A percentile compares a stretch with the other conserved stretches of the same genome.
phyloP scores from a whole-genome alignment of 2,113 vertebrate species.

The Nesospiza acunhae region DNA sequence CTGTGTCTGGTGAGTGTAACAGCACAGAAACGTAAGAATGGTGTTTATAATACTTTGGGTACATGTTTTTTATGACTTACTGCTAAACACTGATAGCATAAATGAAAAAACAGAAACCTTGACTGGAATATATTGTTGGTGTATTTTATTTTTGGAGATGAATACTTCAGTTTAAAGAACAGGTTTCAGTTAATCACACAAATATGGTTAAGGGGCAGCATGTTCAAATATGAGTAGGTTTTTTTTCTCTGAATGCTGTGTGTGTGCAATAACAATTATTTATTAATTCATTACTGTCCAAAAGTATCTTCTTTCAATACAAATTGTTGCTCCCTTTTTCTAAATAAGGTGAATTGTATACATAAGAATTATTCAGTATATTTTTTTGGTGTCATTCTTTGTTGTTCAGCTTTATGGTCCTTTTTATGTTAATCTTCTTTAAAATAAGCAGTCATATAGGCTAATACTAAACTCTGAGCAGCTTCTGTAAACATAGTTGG shows the following conservation, averaged over 20 bases:
- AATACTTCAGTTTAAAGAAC: background rate
- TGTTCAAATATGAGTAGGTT: background rate
- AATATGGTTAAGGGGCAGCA: background rate
- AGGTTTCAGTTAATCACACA: background rate
- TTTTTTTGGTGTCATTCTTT: background rate
- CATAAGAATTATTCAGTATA: background rate
- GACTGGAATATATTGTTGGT: background rate
- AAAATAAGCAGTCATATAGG: background rate
- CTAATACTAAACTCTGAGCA: background rate
- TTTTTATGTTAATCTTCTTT: background rate
- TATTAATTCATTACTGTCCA: background rate
- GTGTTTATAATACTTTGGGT: background rate
- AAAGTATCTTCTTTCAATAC: background rate
- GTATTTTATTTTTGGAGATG: background rate
- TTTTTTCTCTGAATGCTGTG: background rate
- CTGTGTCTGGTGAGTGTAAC: background rate
- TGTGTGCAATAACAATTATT: background rate
- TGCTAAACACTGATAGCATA: background rate
- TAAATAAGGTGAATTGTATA: background rate
- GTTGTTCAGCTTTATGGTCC: background rate
- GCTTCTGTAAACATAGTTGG: background rate
- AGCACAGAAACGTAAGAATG: background rate
- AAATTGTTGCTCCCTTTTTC: background rate
- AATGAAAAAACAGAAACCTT: background rate
- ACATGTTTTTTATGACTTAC: background rate